Evolutionary conservation across 2,113 vertebrate species (phyloP).

Genomic region (Vimba vimba): DNA sequence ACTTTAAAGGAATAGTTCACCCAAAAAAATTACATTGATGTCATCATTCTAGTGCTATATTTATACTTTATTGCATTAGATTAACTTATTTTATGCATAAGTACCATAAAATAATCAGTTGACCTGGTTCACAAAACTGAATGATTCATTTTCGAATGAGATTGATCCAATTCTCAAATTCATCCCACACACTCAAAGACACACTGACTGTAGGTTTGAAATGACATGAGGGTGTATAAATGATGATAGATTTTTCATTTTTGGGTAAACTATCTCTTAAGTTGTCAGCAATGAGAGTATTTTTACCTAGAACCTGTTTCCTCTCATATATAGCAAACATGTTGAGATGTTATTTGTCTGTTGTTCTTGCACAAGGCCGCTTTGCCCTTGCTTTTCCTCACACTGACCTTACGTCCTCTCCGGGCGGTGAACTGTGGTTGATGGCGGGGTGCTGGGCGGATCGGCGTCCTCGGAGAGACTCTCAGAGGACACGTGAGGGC

Average conservation of each 20-base stretch:
- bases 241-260: background rate
- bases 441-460: constrained; percentile 40
- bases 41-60: background rate
- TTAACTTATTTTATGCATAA: background rate
- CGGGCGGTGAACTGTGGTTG: constrained; percentile 51
- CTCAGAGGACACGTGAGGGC: constrained; percentile 41
- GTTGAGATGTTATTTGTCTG: constrained; percentile 13
- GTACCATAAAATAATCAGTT: background rate
- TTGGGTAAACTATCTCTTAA: background rate
- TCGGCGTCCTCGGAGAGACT: constrained; percentile 24
- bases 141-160: background rate
- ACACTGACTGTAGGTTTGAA: background rate
- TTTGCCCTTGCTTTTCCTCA: constrained; percentile 41
- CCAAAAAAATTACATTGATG: background rate
- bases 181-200: background rate
- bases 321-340: background rate
- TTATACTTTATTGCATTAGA: background rate
- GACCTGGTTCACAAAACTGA: background rate
- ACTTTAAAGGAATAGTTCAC: background rate
- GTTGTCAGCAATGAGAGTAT: background rate
- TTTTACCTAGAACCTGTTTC: background rate
- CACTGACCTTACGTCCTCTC: constrained; percentile 43
- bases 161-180: background rate
- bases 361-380: constrained; percentile 6
- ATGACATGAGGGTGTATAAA: background rate